Base-by-base conservation (phyloP, 2,113 vertebrate species). In the Anarhynchus alexandrinus region DNA sequence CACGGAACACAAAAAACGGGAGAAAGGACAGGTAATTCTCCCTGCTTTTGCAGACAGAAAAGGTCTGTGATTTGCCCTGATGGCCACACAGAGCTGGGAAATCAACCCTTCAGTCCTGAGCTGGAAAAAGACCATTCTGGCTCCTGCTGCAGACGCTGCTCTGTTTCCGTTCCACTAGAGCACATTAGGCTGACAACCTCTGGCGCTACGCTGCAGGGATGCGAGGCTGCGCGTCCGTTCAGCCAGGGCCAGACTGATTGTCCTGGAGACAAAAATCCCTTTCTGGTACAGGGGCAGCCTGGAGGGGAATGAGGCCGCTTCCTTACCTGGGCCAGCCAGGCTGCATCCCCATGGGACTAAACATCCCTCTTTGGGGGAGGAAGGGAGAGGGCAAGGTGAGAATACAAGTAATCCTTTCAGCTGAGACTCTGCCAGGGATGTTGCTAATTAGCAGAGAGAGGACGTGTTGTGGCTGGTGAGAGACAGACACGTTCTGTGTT, bases 361-460 rank as follows among this genome's bases (percentile, higher is more conserved):
- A 77, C 67, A 83, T 43, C 43, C 32, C 17, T 64, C 55, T 49
- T 47, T 81, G 21, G 5, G n/a, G 23, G 62, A 94, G 51, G 67
- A 88, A 76, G 70, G 58, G 66, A 82, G 27, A 93, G 62, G 62
- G 49, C 36, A 47, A 96, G 85, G 90, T 95, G 94, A 92, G 82
- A 92, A 96, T 73, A 57, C 43, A 54, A 42, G 36, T 92, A 95
- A 95, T 96, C 95, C 92, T 92, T 92, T 96, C 95, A 94, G 95
- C 85, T 72, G 76, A 87, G 92, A 67, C 55, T 82, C 91, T 71
- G 82, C 38, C 70, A 85, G 61, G 58, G 62, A 82, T 72, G 73
- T 72, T 93, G 93, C 90, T 94, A 96, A 97, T 97, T 96, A 97
- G 91, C 90, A 85, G 78, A 82, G 88, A 77, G 61, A 85, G 69